Conservation (phyloP, 1,140 invertebrate species). For the Phocides pigmalion region DNA sequence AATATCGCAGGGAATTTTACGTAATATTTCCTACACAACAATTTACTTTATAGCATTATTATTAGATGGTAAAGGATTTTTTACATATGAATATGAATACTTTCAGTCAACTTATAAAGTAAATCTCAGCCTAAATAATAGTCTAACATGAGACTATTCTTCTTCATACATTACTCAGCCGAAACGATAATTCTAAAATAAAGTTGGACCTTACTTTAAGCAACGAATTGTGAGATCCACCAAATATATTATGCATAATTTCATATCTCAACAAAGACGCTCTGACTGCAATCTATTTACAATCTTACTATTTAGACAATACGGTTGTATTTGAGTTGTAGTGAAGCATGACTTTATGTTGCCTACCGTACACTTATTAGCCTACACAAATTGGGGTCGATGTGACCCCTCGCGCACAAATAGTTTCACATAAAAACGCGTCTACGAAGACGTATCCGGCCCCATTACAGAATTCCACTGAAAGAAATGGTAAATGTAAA, state of each 20-base stretch:
- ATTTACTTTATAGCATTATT: no score
- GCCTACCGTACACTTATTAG: conserved; percentile 37
- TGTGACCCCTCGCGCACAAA: conserved; percentile 32
- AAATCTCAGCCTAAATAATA: no score
- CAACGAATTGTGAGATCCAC: conserved; percentile 4
- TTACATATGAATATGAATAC: no score
- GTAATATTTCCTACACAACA: no score
- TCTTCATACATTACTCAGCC: not conserved
- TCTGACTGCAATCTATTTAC: not conserved
- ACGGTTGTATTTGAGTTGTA: conserved; percentile 6
- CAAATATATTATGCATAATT: not conserved
- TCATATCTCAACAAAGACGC: not conserved
- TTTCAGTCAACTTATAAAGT: no score
- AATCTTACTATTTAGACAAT: not conserved
- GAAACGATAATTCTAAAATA: not conserved
- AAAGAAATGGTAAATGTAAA: conserved; percentile 22
- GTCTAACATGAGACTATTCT: not conserved
- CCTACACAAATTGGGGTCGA: conserved; percentile 45
- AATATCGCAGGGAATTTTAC: no score
- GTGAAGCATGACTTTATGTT: conserved; percentile 11
- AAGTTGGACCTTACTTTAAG: not conserved
- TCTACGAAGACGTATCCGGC: conserved; percentile 32
- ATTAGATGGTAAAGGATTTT: no score
- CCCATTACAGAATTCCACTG: conserved; percentile 14
- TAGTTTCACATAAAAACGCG: conserved; percentile 38